Base-by-base conservation (phyloP, 2,797 vertebrate genomes). In the Sebastes kiyomatsui region DNA sequence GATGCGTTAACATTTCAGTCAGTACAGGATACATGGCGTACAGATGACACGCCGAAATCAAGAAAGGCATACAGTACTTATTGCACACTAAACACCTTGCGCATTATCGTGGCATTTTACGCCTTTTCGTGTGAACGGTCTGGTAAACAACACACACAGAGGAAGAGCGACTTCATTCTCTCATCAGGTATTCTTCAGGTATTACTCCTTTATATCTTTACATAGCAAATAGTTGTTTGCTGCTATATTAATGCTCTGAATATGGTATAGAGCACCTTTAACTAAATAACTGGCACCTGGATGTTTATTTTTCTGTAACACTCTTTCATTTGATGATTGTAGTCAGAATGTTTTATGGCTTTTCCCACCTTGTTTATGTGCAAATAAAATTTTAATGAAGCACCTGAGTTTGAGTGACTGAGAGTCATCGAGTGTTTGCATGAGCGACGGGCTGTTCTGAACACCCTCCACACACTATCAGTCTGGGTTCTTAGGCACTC, bases 341-440 rank as follows among this genome's bases (percentile, higher is more conserved):
- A 23, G 66, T 84, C 59, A 65, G 42, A 49, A 10, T 16, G 59
- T 3, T 67, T 42, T 60, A 33, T 22, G 32, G 4, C 27, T 66
- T 22, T 13, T 75, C 4, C 68, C 27, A 27, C 49, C 22, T 67
- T 74, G 54, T 80, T 83, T 88, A 80, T 4, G 10, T 73, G 71
- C 61, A 75, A 81, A 82, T 83, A 30, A 70, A 80, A 84, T 67
- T 65, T 79, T 72, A 83, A 85, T 88, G 74, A 80, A 79, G 42
- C 55, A 66, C 71, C 80, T 28, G 62, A 72, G 14, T 71, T 78
- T 28, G 62, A 72, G 14, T 71, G 70, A 64, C 13, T 28, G 30
- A 75, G 59, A 73, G 59, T 52, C 46, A 3, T 20, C 56, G 38
- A 55, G 54, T 80, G n/a, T 90, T 77, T 81, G 85, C 81, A 80